Base-by-base conservation (phyloP, 2,113 vertebrate genomes). In the Malurus alboscapulatus region DNA sequence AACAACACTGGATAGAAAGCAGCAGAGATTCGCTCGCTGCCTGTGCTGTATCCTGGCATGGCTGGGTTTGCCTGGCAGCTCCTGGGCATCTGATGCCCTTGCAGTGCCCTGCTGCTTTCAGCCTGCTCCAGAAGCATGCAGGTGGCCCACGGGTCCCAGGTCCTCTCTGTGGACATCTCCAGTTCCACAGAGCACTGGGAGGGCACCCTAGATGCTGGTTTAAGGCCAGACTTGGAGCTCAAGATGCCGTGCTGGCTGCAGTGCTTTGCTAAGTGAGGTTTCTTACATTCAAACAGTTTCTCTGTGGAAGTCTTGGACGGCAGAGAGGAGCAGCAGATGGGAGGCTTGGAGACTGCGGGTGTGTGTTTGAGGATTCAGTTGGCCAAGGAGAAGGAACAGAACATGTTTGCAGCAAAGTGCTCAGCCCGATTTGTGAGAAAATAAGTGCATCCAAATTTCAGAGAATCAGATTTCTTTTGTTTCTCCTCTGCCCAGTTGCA, bases 291-390 rank as follows among this genome's bases (percentile, higher is more conserved):
- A 44, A 86, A 17, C 72, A 25, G 76, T 92, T 88, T 67, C 72
- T 42, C 69, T 67, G 59, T 61, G 87, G 24, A 61, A 65, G 75
- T 32, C 87, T 96, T 94, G 95, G 92, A 95, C 92, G 68, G 77
- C 68, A 61, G 51, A 84, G 8, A 80, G 65, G 59, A 30, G 68
- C 58, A 36, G 93, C 93, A 95, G 95, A 95, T 95, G 93, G 95
- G 87, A 88, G 72, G 72, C 77, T 42, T 40, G 93, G 84, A 86
- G 80, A 17, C 67, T 3, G 76, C 11, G 15, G 68, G 38, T 19
- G 17, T 15, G 63, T 36, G 66, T 22, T 34, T 32, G 69, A 84
- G 48, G 65, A 69, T 66, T 61, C 59, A 25, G 45, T 13, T 36
- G 32, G 83, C 80, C 80, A 24, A 45, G 72, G 67, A 72, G 38